Base-by-base conservation (phyloP, 2,888 invertebrate species). In the Iphiclides podalirius region DNA sequence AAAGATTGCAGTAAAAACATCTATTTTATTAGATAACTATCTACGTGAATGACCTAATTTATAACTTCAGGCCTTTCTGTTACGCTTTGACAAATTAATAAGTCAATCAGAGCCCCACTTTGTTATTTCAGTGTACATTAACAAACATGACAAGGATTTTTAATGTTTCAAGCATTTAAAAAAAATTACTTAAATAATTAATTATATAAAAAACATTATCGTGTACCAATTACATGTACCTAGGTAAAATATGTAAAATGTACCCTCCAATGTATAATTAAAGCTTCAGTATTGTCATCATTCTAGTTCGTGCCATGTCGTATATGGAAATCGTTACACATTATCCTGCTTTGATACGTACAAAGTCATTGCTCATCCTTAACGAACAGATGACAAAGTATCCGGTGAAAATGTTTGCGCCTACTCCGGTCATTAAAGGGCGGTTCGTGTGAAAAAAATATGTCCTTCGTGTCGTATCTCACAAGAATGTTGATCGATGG, bases 401-500 rank as follows among this genome's bases (percentile, higher is more conserved):
- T 51, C 38, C 23, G 33, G 33, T 46, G 37, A 51, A 48, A 54
- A 53, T 52, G 44, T 47, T 53, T 48, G 51, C 54, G 45, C 53
- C 54, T 55, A 59, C 55, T 59, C 58, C 44, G 52, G 44, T 47
- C 42, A 50, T 44, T 56, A 52, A 58, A 54, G 55, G 54, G 53
- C 53, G 47, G 53, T 70, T 71, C 66, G 75, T 73, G 72, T 75
- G 67, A 75, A 79, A 78, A 80, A 82, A 72, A 62, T 50, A 52
- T 78, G 79, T 79, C 79, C 70, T 75, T 73, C 68, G 66, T 66
- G 70, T 72, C 71, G 75, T 78, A 78, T 77, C 79, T 79, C 66
- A 66, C 70, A 72, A 72, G 74, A 71, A 65, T 60, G 50, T 68
- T 85, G 83, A 85, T 85, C 79, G 73, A 85, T 79, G 74, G 72